Evolutionary conservation across 1,140 invertebrate species (phyloP), one percentile per base, ranked within the genome.

Genomic region (Drosophila dunni): DNA sequence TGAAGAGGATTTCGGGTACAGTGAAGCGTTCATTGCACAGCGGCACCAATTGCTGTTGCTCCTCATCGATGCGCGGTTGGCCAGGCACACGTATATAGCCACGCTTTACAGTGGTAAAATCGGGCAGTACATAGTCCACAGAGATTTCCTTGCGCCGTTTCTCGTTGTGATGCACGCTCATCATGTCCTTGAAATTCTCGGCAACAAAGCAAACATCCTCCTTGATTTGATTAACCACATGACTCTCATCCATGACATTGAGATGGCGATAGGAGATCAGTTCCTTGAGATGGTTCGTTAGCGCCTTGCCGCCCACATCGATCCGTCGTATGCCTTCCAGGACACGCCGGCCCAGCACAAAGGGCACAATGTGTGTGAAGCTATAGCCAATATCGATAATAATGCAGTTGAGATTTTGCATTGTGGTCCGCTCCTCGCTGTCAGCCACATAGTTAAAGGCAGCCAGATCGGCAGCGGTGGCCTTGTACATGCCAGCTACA

Each of bases 241-340:
- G 98, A 0, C 98, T 99, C 93, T 99, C 99, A 92, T 99, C 98
- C 97, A 99, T 98, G 0, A 99, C 98, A 94, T 99, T 97, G 13
- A 99, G 93, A 86, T 99, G 98, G 40, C 98, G 94, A 70, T 92
- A 92, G 0, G 98, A 99, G 70, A 99, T 96, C 8, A 99, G 95
- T 93, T 99, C 99, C 92, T 99, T 99, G 38, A 99, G 93, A 93
- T 99, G 97, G 94, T 99, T 99, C 0, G 99, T 99, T 51, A 99
- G 50, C 9, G 98, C 94, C 94, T 99, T 99, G 0, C 99, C 99
- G 8, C 99, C 99, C 70, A 99, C 94, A 93, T 99, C 97, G 64
- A 99, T 96, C 75, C 99, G 94, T 75, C 95, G 93, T 58, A 97
- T 96, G 15, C 94, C 96, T 81, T 96, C 94, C 82, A 95, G 95